Evolutionary conservation across 1,140 invertebrate species (phyloP).

Genomic region (Mya arenaria): DNA sequence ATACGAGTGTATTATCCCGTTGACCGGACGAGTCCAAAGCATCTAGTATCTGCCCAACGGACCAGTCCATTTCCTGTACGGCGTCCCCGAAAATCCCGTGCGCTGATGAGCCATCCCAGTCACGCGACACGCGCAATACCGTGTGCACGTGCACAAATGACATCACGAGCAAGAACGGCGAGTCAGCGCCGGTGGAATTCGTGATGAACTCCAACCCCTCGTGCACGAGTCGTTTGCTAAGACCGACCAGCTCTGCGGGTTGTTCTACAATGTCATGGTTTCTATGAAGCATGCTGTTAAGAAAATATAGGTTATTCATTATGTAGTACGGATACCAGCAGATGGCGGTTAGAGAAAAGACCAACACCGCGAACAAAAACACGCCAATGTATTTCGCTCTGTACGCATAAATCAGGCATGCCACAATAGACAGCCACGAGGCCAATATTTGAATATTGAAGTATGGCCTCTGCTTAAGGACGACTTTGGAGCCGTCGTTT

Average conservation of each 20-base stretch:
- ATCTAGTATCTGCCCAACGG: constrained; percentile 76
- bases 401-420: not conserved
- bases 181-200: not conserved
- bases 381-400: not conserved
- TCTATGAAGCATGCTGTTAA: constrained; percentile 78
- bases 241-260: constrained; percentile 67
- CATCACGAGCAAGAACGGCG: constrained; percentile 60
- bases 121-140: not conserved
- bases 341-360: not conserved
- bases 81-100: constrained; percentile 78
- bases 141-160: constrained; percentile 59
- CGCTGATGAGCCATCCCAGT: constrained; percentile 9
- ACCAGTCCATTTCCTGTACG: constrained; percentile 78
- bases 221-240: constrained; percentile 65
- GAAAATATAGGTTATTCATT: constrained; percentile 64
- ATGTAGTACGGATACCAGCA: constrained; percentile 27
- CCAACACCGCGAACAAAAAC: not conserved
- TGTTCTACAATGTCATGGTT: constrained; percentile 76
- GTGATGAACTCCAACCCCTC: constrained; percentile 56
- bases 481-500: constrained; percentile 7
- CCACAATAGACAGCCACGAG: not conserved
- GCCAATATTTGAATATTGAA: not conserved
- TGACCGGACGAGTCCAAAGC: constrained; percentile 63
- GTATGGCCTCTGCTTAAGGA: not conserved
- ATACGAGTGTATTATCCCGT: constrained; percentile 64